Conservation (phyloP, 2,888 invertebrate genomes). For the Deilephila elpenor region DNA sequence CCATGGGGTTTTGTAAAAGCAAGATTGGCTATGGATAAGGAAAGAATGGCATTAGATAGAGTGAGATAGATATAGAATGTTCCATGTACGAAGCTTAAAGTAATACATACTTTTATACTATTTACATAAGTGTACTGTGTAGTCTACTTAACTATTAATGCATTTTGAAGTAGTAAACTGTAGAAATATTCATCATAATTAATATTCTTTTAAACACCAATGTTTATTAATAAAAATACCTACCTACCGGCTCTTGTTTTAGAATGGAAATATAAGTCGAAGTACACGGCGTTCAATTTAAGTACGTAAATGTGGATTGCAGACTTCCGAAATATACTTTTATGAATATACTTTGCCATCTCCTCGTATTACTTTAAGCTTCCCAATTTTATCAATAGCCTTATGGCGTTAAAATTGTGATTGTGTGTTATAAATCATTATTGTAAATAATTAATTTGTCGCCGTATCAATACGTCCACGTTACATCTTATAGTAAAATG, state of each 20-base stretch:
- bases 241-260: no score
- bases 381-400: slow-evolving; percentile 41
- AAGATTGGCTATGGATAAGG: slow-evolving; percentile 16
- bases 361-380: slow-evolving; percentile 34
- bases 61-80: slow-evolving; percentile 27
- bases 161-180: background rate
- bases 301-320: no score
- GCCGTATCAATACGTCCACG: slow-evolving; percentile 81
- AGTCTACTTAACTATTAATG: background rate
- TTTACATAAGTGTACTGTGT: background rate
- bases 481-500: slow-evolving; percentile 79
- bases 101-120: slow-evolving; percentile 2
- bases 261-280: no score
- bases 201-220: no score
- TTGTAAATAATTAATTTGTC: slow-evolving; percentile 75
- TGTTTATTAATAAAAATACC: no score
- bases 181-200: no score
- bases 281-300: no score
- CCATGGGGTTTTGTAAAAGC: background rate
- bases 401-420: slow-evolving; percentile 44
- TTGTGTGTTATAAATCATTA: slow-evolving; percentile 53
- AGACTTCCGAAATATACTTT: no score
- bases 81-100: slow-evolving; percentile 29
- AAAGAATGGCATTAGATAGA: slow-evolving; percentile 28
- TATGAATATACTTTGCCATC: background rate